These are phyloP conservation scores for Oreonectes daqikongensis DNA, from an alignment of 2,797 vertebrate species.

Conservation along the genomic window DNA sequence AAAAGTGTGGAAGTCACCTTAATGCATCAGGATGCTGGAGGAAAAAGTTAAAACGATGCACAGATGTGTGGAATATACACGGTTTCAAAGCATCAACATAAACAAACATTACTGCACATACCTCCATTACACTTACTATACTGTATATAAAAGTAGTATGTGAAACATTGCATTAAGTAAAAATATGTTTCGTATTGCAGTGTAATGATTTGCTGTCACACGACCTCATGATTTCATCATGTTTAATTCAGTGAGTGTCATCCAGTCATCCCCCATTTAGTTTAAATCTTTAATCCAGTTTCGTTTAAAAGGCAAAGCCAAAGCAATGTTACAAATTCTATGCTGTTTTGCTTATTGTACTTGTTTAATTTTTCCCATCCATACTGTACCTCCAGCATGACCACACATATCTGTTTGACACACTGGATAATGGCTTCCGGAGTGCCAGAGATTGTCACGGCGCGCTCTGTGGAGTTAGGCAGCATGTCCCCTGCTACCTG, in stretches of 20 bases:
- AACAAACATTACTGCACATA: too few species aligned
- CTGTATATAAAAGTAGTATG: background rate
- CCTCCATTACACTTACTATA: too few species aligned
- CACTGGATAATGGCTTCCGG: constrained; percentile 98
- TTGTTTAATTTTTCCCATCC: constrained; percentile 2
- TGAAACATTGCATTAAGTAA: background rate
- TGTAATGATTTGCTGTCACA: background rate
- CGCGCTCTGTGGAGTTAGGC: constrained; percentile 96
- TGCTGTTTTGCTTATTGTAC: background rate
- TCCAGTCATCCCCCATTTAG: background rate
- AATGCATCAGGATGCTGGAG: background rate
- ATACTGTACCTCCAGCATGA: constrained; percentile 95
- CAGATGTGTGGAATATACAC: background rate
- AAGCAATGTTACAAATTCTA: too few species aligned
- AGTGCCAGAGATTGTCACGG: constrained; percentile 97
- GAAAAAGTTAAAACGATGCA: background rate
- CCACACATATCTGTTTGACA: constrained; percentile 98
- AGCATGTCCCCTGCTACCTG: constrained; percentile 97
- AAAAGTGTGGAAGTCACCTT: constrained; percentile 3
- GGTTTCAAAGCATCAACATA: too few species aligned
- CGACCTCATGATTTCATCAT: background rate
- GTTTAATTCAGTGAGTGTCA: background rate
- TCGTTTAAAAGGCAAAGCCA: too few species aligned
- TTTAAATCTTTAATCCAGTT: too few species aligned
- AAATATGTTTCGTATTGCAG: background rate